These are phyloP conservation scores for Pachydiplax longipennis DNA, from an alignment of 2,888 invertebrate species.

Conservation along the genomic window DNA sequence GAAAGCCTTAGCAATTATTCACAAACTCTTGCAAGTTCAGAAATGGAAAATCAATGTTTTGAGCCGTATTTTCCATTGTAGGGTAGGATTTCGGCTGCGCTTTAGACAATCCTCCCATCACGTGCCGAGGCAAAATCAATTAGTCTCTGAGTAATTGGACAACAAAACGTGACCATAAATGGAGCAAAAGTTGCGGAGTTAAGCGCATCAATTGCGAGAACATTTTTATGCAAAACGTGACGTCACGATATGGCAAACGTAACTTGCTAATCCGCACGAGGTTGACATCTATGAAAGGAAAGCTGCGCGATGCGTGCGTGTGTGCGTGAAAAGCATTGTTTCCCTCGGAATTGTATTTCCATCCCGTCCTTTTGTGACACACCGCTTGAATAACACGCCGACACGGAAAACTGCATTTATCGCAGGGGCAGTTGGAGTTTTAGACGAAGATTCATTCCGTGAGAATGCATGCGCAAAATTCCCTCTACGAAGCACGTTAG, in stretches of 20 bases:
- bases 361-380: neutral
- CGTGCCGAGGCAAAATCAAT: too few species aligned
- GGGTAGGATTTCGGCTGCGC: too few species aligned
- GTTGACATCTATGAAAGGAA: neutral
- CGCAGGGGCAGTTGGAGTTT: neutral
- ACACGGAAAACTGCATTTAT: neutral
- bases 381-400: neutral
- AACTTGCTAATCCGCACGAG: neutral
- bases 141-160: neutral
- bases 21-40: too few species aligned
- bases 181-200: neutral
- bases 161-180: neutral
- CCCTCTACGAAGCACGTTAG: too few species aligned
- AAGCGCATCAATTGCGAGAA: neutral
- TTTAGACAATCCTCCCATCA: too few species aligned
- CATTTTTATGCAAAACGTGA: neutral
- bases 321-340: neutral
- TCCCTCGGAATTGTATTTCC: neutral
- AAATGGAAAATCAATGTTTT: too few species aligned
- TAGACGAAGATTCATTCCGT: neutral
- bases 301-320: neutral
- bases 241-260: neutral
- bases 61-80: too few species aligned
- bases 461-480: neutral
- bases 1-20: too few species aligned